Conservation (phyloP, 2,797 vertebrate genomes). For the Alectoris magna region DNA sequence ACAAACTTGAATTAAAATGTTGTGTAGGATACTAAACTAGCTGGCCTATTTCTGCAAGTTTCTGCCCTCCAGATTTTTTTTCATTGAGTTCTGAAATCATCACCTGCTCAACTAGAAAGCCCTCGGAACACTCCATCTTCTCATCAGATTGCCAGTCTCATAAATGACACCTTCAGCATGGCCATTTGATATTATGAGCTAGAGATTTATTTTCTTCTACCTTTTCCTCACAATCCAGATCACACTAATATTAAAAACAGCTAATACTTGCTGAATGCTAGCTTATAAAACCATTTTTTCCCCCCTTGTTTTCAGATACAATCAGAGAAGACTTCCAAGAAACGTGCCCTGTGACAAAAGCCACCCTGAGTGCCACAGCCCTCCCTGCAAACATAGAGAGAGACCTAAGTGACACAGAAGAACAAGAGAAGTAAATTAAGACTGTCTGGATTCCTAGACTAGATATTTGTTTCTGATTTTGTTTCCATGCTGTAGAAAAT, state of each 20-base stretch:
- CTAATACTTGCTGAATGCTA: neutral
- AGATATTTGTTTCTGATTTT: neutral
- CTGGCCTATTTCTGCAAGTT: too few relatives aligned
- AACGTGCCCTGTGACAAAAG: neutral
- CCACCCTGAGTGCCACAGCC: neutral
- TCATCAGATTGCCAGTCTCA: neutral
- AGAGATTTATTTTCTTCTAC: neutral
- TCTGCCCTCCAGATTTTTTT: neutral
- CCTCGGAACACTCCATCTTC: neutral
- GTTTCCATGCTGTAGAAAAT: neutral
- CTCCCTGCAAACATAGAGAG: neutral
- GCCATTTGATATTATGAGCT: neutral
- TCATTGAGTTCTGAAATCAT: neutral
- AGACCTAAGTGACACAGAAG: neutral
- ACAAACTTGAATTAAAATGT: neutral
- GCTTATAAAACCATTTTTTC: neutral
- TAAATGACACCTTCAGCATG: neutral
- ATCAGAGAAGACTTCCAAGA: neutral
- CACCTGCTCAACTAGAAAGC: neutral
- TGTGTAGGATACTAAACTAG: too few relatives aligned
- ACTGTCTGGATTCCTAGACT: neutral
- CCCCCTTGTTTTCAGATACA: neutral
- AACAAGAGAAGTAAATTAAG: slow-evolving; percentile 6
- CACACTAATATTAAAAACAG: neutral
- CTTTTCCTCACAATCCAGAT: neutral